phyloP scores from a whole-genome alignment of 37 sponge, comb jelly and placozoan species.

The Theonella swinhoei region DNA sequence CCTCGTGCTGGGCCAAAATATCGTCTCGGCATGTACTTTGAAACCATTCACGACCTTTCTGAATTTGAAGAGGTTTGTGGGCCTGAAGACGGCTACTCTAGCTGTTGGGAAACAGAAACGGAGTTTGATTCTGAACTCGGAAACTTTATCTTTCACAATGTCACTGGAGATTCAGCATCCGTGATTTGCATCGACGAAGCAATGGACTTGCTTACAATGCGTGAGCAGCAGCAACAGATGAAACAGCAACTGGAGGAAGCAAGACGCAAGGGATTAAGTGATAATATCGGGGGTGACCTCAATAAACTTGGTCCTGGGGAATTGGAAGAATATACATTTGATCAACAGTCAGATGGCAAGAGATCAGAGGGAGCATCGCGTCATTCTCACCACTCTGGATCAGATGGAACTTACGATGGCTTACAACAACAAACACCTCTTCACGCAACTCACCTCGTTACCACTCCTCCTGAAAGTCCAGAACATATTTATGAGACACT shows the following conservation, averaged over 20 bases:
- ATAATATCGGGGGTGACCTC: neutral
- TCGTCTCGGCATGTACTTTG: constrained; percentile 77
- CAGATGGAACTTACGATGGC: constrained; percentile 38
- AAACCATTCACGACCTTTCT: constrained; percentile 53
- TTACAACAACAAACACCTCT: constrained; percentile 26
- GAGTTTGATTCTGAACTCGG: constrained; percentile 49
- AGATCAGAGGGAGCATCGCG: constrained; percentile 1
- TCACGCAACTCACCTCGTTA: neutral
- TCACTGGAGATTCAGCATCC: constrained; percentile 71
- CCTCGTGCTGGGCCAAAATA: constrained; percentile 68
- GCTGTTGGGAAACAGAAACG: constrained; percentile 63
- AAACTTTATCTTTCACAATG: constrained; percentile 48
- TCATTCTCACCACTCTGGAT: constrained; percentile 30
- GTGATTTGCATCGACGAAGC: constrained; percentile 59
- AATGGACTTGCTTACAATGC: constrained; percentile 27
- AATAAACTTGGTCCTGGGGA: neutral
- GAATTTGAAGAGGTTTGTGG: constrained; percentile 31
- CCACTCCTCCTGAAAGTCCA: neutral
- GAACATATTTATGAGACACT: constrained; percentile 58
- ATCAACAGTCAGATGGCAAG: constrained; percentile 21
- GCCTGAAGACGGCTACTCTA: constrained; percentile 47
- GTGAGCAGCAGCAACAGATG: constrained; percentile 9
- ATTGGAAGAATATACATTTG: neutral
- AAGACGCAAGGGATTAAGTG: neutral
- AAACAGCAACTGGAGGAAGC: neutral